These are phyloP conservation scores for Okapia johnstoni DNA, from an alignment of 2,113 vertebrate genomes.

Conservation along the genomic window DNA sequence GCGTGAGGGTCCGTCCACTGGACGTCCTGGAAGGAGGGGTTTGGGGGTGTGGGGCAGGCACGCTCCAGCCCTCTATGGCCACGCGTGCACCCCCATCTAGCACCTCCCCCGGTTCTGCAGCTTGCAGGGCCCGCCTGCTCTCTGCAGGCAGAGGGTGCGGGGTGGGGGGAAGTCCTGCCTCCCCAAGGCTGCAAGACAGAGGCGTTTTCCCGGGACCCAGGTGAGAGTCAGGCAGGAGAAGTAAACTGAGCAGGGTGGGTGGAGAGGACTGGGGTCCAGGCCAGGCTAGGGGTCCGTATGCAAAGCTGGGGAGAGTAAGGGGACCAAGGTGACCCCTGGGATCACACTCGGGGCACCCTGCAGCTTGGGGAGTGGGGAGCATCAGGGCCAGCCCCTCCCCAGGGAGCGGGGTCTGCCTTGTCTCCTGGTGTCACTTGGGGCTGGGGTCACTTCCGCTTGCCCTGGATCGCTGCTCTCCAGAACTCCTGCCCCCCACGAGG, in stretches of 20 bases:
- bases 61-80: neutral
- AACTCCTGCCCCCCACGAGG: neutral
- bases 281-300: neutral
- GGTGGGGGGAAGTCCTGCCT: neutral
- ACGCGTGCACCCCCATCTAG: rapidly evolving
- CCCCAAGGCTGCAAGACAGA: neutral
- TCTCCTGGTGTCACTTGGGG: rapidly evolving
- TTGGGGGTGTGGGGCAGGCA: neutral
- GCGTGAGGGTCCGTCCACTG: rapidly evolving
- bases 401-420: neutral
- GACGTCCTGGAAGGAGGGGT: neutral
- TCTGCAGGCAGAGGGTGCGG: neutral
- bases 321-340: rapidly evolving
- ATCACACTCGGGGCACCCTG: neutral
- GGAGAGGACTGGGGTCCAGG: neutral
- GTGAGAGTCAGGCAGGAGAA: neutral
- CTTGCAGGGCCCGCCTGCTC: neutral
- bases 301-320: neutral
- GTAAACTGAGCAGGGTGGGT: neutral
- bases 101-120: rapidly evolving
- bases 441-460: neutral
- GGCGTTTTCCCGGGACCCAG: neutral
- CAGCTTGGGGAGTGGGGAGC: rapidly evolving
- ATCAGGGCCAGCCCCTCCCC: neutral
- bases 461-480: neutral